Evolutionary conservation across 2,888 invertebrate species (phyloP), one percentile per base, ranked within the genome.

Genomic region (Bombylius major): DNA sequence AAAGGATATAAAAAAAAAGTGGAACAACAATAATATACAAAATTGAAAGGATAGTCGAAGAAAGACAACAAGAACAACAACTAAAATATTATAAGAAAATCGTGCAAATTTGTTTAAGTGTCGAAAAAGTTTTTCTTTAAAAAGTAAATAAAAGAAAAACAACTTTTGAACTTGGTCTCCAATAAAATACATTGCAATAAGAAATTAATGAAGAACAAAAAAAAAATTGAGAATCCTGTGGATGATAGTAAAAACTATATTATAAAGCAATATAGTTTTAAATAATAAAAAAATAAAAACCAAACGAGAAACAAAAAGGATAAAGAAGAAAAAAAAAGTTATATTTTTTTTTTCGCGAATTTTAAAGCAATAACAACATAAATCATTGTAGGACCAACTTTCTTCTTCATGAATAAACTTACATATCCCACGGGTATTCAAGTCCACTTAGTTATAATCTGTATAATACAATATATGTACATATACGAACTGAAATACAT

Each of bases 321-420:
- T 23, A 23, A 23, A 23, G 23, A 23, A 36, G 8, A 36, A 36
- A 36, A 36, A 11, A 42, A 23, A 23, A 23, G 23, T 23, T 23
- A 23, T 23, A 23, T 23, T 23, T 23, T 46, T 39, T 14, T 50
- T 51, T 45, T 47, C 47, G 50, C 36, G 50, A 50, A 34, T 9
- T n/a, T 5, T 11, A 46, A 31, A 39, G 46, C 45, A 54, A 55
- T 39, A 55, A 55, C 55, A 55, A 51, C 50, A 55, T 55, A 55
- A 55, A 55, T 55, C 55, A 55, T 50, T 46, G 50, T 7, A 33
- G 31, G 39, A 34, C 47, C 39, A n/a, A 52, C 23, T 51, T 52
- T 36, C 47, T 36, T 36, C 36, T 7, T n/a, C 32, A 51, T 47
- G 50, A 47, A 47, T 23, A 51, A 54, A 46, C 50, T 55, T 50